phyloP scores from a whole-genome alignment of 2,113 vertebrate genomes.

The Rhinogobius similis region DNA sequence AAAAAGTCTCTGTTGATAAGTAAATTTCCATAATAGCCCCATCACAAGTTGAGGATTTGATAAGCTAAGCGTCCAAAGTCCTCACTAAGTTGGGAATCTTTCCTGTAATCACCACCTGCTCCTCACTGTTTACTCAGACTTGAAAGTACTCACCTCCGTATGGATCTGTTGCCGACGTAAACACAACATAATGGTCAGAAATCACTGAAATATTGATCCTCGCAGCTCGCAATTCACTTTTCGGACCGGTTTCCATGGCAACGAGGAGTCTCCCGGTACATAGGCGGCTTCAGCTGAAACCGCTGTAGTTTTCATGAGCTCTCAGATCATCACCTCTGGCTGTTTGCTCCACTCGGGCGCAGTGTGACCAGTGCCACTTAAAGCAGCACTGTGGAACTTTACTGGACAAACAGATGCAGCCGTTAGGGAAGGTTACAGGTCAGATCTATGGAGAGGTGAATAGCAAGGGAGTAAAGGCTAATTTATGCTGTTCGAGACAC shows the following conservation, averaged over 20 bases:
- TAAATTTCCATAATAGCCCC: not conserved
- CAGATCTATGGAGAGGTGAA: too few species aligned
- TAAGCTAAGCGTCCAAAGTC: not conserved
- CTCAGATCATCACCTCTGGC: not conserved
- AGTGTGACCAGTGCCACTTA: not conserved
- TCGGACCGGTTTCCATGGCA: not conserved
- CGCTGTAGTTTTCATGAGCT: not conserved
- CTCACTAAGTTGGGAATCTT: not conserved
- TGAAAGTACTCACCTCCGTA: not conserved
- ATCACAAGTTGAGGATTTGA: not conserved
- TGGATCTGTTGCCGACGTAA: not conserved
- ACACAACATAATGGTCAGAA: not conserved
- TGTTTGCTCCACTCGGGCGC: not conserved
- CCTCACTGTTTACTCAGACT: not conserved
- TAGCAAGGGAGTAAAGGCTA: too few species aligned
- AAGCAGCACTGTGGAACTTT: not conserved
- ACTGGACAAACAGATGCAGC: too few species aligned
- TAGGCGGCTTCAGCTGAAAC: not conserved
- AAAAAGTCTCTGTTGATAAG: not conserved
- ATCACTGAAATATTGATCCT: constrained; percentile 9
- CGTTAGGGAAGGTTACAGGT: too few species aligned
- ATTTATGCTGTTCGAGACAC: too few species aligned
- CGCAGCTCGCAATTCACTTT: not conserved
- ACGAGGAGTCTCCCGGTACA: constrained; percentile 1
- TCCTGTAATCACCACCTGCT: not conserved